These are phyloP conservation scores for Andricus grossulariae DNA, from an alignment of 1,140 invertebrate species.

Conservation along the genomic window DNA sequence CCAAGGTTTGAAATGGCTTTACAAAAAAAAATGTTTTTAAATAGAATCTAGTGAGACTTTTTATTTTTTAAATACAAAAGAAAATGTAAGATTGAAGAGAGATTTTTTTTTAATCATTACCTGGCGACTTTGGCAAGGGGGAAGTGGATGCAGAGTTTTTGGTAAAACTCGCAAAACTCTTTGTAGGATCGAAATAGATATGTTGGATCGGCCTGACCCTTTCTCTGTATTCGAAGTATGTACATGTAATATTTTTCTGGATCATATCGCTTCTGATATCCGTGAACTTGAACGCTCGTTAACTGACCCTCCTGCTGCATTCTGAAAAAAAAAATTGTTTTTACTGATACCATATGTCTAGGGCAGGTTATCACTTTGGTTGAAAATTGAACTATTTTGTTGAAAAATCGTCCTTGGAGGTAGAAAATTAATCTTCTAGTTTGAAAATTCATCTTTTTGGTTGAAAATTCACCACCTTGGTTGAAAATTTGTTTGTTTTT, in stretches of 20 bases:
- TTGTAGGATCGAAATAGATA: slow-evolving; percentile 95
- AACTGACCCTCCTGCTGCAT: slow-evolving; percentile 94
- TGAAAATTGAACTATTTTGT: too few species aligned
- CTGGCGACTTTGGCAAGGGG: slow-evolving; percentile 91
- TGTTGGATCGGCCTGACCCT: slow-evolving; percentile 88
- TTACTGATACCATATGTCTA: too few species aligned
- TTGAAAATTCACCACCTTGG: too few species aligned
- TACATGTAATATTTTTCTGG: slow-evolving; percentile 99
- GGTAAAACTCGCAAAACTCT: slow-evolving; percentile 97
- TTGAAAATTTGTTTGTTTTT: too few species aligned
- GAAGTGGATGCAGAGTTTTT: slow-evolving; percentile 94
- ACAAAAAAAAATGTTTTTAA: too few species aligned
- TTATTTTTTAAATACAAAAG: background rate
- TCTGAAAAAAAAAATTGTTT: slow-evolving; percentile 76
- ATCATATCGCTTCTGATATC: slow-evolving; percentile 96
- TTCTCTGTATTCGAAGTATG: slow-evolving; percentile 90
- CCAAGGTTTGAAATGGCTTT: too few species aligned
- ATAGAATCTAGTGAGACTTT: background rate
- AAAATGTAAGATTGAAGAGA: background rate
- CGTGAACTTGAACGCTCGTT: slow-evolving; percentile 88
- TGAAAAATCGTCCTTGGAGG: too few species aligned
- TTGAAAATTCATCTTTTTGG: too few species aligned
- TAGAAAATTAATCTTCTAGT: too few species aligned
- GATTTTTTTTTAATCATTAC: slow-evolving; percentile 73
- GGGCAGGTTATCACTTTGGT: too few species aligned